Evolutionary conservation across 2,888 invertebrate species (phyloP), one percentile per base, ranked within the genome.

Genomic region (Prostheceraeus crozeri): DNA sequence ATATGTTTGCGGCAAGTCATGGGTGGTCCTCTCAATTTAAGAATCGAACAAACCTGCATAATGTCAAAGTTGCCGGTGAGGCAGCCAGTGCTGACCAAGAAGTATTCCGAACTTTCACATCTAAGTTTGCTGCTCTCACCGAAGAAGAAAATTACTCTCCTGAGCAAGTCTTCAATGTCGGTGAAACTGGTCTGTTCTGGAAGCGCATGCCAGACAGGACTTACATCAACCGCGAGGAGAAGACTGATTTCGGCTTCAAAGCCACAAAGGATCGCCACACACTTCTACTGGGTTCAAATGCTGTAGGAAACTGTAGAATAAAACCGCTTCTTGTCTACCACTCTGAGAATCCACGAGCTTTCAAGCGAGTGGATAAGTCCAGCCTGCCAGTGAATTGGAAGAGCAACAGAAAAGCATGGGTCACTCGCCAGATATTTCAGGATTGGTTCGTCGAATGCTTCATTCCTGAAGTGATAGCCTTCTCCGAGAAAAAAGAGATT

Each of bases 311-410:
- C 21, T 67, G 67, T 35, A 70, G 69, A 60, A 58, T 71, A 51
- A 72, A 72, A 66, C 72, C 72, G 31, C 63, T 72, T 35, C 65
- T 73, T n/a, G 65, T 72, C 40, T 69, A 75, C 62, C 63, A 62
- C 10, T 68, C 68, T 6, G 67, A 67, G 65, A 72, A 70, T 66
- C 72, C 71, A 51, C 66, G 67, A 61, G 67, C 68, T 53, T 59
- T 73, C 51, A 68, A 63, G 23, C 25, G 51, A 4, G 16, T 21
- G 8, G 11, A 28, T 33, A 61, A 60, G 31, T n/a, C 3, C 14
- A 14, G 16, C 2, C 51, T 61, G 1, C 59, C 61, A 1, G 52
- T 61, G 14, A 45, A 60, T 36, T 60, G 59, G 59, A 59, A 40
- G 36, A 35, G 21, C n/a, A 61, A 61, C 30, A 30, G 25, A 8